Evolutionary conservation across 2,113 vertebrate species (phyloP).

Genomic region (Lagopus muta): DNA sequence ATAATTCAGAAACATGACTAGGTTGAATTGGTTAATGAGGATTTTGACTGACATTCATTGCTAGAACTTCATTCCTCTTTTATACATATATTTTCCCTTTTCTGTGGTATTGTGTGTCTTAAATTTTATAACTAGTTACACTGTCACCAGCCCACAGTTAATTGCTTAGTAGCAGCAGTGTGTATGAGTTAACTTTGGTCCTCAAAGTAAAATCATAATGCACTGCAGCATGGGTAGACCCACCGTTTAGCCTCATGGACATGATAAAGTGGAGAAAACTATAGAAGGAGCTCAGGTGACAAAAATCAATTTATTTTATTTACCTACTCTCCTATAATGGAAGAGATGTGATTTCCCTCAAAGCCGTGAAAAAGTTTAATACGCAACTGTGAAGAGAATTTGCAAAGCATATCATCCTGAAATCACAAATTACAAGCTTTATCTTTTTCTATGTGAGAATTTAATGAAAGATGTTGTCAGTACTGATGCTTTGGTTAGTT

Average conservation of each 20-base stretch:
- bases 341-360: not conserved
- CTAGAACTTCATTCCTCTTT: constrained; percentile 1
- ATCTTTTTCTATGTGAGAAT: not conserved
- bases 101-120: not conserved
- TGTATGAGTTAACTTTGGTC: not conserved
- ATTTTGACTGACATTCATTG: constrained; percentile 12
- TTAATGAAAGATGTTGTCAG: not conserved
- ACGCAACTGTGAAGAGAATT: not conserved
- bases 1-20: not conserved
- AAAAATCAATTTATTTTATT: not conserved
- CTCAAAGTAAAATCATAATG: constrained; percentile 18
- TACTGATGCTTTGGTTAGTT: not conserved
- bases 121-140: constrained; percentile 31
- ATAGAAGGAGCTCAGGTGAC: not conserved
- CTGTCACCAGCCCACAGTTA: not conserved
- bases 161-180: constrained; percentile 7
- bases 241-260: not conserved
- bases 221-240: not conserved
- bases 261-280: constrained; percentile 12
- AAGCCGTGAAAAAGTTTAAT: not conserved
- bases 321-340: not conserved
- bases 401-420: not conserved
- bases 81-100: not conserved
- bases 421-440: not conserved
- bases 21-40: not conserved